A percentile compares a stretch with the other conserved stretches of the same genome.
These are phyloP conservation scores for Sander lucioperca DNA, from an alignment of 2,113 vertebrate genomes.

Conservation along the genomic window DNA sequence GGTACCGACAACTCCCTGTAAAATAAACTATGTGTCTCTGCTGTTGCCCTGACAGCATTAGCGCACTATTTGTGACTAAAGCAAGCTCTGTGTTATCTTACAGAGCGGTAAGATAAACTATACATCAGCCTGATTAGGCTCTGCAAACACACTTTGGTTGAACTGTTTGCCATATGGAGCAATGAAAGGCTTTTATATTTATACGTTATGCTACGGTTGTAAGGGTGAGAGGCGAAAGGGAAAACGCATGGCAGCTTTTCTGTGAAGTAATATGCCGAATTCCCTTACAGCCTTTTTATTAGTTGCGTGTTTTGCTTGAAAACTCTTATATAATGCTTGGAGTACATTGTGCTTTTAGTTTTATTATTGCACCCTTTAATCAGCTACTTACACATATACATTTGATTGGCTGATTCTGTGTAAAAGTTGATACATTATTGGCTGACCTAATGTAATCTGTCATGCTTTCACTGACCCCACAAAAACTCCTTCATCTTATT, in stretches of 20 bases:
- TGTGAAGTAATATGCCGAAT: conserved; percentile 43
- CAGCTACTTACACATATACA: conserved; percentile 30
- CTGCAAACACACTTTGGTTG: conserved; percentile 47
- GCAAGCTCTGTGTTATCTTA: conserved; percentile 2
- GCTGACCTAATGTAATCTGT: conserved; percentile 30
- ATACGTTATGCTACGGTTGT: conserved; percentile 45
- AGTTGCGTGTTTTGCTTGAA: conserved; percentile 42
- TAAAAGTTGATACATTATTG: conserved; percentile 45
- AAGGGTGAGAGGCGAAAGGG: conserved; percentile 5
- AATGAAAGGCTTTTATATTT: conserved; percentile 55
- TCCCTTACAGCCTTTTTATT: conserved; percentile 48
- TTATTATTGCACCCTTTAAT: conserved; percentile 49
- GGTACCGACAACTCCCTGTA: conserved; percentile 32
- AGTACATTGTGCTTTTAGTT: conserved; percentile 40
- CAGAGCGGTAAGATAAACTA: conserved; percentile 31
- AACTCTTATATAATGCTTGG: conserved; percentile 51
- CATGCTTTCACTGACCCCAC: conserved; percentile 40
- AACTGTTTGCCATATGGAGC: conserved; percentile 73
- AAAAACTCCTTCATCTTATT: conserved; percentile 36
- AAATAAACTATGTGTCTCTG: conserved; percentile 47
- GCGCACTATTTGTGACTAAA: conserved; percentile 23
- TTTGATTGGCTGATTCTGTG: conserved; percentile 34
- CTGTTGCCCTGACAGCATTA: conserved; percentile 8
- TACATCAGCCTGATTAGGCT: conserved; percentile 51
- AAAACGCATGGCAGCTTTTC: conserved; percentile 25